Evolutionary conservation across 2,113 vertebrate species (phyloP).

Genomic region (Saccopteryx leptura): DNA sequence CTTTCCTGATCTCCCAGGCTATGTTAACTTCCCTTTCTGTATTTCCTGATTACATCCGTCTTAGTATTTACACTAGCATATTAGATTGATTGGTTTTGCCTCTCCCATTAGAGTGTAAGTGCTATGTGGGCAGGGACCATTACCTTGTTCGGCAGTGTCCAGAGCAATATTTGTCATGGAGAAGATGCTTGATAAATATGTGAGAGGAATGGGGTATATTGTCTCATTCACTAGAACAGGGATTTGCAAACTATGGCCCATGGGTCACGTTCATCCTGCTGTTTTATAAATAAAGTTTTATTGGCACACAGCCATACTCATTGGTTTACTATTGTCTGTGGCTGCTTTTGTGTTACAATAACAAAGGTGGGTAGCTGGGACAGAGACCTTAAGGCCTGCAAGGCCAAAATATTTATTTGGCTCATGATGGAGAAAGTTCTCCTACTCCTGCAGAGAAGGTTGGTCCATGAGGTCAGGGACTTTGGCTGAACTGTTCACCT

Average conservation of each 20-base stretch:
- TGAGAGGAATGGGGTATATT: neutral
- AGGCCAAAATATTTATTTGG: neutral
- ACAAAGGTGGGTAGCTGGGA: neutral
- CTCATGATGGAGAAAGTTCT: neutral
- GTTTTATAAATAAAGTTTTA: neutral
- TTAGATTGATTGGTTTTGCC: neutral
- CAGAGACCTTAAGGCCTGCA: neutral
- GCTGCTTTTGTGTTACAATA: neutral
- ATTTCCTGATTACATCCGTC: neutral
- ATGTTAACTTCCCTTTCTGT: neutral
- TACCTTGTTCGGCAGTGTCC: neutral
- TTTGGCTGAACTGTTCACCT: neutral
- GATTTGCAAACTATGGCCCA: neutral
- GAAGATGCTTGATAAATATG: neutral
- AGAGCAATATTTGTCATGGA: neutral
- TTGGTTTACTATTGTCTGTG: neutral
- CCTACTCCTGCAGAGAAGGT: neutral
- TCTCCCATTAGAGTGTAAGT: neutral
- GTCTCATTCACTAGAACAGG: neutral
- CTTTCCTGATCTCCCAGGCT: neutral
- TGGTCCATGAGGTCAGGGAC: neutral
- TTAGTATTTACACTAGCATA: neutral
- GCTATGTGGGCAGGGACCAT: neutral
- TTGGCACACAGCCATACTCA: neutral
- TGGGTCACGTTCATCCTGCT: neutral